Evolutionary conservation across 2,888 invertebrate species (phyloP), one percentile per base, ranked within the genome.

Genomic region (Campoplex nolae): DNA sequence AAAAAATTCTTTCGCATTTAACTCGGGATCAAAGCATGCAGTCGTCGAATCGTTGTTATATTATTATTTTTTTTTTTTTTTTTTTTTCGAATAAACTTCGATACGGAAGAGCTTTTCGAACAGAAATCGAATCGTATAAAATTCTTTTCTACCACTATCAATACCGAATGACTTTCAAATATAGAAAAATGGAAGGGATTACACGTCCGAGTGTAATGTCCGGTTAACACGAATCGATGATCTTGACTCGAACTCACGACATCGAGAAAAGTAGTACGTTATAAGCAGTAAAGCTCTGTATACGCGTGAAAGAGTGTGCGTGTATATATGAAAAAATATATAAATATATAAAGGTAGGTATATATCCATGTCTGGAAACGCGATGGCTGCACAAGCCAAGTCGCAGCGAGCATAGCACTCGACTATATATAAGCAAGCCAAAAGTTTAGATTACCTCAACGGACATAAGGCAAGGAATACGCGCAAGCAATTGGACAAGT

Each of bases 391-490:
- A 38, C 9, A 35, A 71, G 79, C 42, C 83, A 85, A 88, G 85
- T 88, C 86, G 70, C 80, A 76, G 45, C 28, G 56, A 75, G 11
- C 54, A 23, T 23, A 38, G 38, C 4, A 35, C 48, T 58, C 74
- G 62, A 81, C 77, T 84, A 62, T 58, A 54, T 76, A 42, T 38
- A 75, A 45, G 16, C 68, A 45, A 83, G 83, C 89, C 89, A 90
- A 92, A 93, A 93, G 89, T 93, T 93, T 93, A 91, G 92, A 92
- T 93, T 92, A 92, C 92, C 91, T 92, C 91, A 86, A 85, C 89
- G 90, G 91, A 82, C 90, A 92, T 92, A 93, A 92, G 91, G 91
- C 91, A 90, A 88, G 89, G 89, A 86, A 79, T 56, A 86, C 90
- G 82, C 82, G 87, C 90, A 90, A 88, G 90, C 92, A 92, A 93